Base-by-base conservation (phyloP, 2,888 invertebrate genomes). In the Tiliacea aurago region DNA sequence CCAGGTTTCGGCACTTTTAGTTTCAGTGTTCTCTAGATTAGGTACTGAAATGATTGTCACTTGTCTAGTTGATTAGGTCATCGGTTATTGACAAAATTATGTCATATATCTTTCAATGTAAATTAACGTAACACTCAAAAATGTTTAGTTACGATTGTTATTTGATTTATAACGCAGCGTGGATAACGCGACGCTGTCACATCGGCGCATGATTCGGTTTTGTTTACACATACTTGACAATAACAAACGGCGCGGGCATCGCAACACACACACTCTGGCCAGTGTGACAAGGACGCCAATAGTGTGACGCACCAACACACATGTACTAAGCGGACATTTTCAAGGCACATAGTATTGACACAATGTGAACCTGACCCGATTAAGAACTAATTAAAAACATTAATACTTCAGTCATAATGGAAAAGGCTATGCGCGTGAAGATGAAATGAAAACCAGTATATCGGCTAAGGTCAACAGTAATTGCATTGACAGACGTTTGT, bases 211-310 rank as follows among this genome's bases (percentile, higher is more conserved):
- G 91, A 90, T 90, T 91, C 88, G 86, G 81, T 84, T 85, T 81
- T 93, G 93, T 93, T 94, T 93, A 94, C 93, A 92, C 91, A 91
- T 89, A 91, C 90, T 88, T 86, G 90, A 91, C 93, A 93, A 93
- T 93, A 94, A 92, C 93, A 94, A 90, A 91, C 86, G 82, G 84
- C 84, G 87, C 86, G 83, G 80, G 84, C 86, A 87, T 85, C 86
- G 85, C 72, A 56, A 76, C 86, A 78, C 81, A 87, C 83, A 81
- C 75, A 73, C 76, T 80, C 78, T 80, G 76, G 78, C 73, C 84
- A 84, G 86, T 81, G 85, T 72, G 83, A 87, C 84, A 88, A 88
- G 86, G 88, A 89, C 86, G 80, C 80, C 76, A 76, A 84, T 84
- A 81, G 59, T 79, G 68, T 71, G 81, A 73, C 70, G 72, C 73